A percentile compares a stretch with the other conserved stretches of the same genome.
These are phyloP conservation scores for Poliocrania exsul DNA, from an alignment of 2,797 vertebrate species.

Conservation along the genomic window DNA sequence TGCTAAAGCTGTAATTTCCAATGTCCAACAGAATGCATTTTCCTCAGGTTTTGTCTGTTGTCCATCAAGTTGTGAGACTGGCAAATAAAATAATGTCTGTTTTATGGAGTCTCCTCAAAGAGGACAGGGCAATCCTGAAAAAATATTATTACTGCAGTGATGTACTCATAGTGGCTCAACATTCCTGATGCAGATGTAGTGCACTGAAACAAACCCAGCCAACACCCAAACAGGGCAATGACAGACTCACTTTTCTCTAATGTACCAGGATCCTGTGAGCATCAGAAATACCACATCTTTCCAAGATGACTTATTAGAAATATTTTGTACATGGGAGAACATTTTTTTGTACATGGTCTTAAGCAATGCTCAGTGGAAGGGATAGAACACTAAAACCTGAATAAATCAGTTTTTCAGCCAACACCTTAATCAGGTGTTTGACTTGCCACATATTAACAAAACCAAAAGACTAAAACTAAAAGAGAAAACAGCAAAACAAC, in stretches of 20 bases:
- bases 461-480: not conserved
- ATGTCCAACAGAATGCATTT: constrained; percentile 15
- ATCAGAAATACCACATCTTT: not conserved
- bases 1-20: constrained; percentile 7
- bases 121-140: not conserved
- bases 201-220: not conserved
- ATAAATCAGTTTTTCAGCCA: not conserved
- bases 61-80: not conserved
- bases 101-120: not conserved
- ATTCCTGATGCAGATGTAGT: not conserved
- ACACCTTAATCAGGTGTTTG: not conserved
- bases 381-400: not conserved
- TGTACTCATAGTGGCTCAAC: not conserved
- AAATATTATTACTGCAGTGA: not conserved
- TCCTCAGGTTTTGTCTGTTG: not conserved
- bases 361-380: not conserved
- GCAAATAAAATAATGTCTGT: not conserved
- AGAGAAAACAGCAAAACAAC: not conserved
- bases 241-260: constrained; percentile 13
- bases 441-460: not conserved
- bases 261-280: not conserved
- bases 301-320: not conserved
- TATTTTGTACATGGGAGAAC: not conserved
- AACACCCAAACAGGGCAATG: not conserved
- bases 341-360: not conserved